Percentiles rank a stretch among this genome's conserved stretches.
phyloP scores from a whole-genome alignment of 2,113 vertebrate species.

The Atlantisia rogersi region DNA sequence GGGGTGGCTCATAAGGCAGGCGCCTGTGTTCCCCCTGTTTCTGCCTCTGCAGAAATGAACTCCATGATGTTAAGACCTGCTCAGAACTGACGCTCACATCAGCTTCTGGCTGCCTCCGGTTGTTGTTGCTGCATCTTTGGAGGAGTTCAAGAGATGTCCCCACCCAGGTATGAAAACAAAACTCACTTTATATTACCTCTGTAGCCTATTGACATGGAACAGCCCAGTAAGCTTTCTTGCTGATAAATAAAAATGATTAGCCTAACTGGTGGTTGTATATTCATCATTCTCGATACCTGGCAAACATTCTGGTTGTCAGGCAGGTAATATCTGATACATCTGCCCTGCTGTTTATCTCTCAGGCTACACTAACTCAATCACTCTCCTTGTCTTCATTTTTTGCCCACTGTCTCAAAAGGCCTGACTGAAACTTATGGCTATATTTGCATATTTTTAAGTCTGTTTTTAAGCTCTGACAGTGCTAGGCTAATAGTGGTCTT shows the following conservation, averaged over 20 bases:
- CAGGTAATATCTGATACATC: conserved; percentile 60
- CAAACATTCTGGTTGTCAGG: conserved; percentile 39
- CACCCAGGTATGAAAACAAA: conserved; percentile 7
- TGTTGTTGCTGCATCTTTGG: background rate
- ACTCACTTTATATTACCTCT: background rate
- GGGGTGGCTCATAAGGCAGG: background rate
- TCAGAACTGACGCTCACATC: background rate
- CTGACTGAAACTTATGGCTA: background rate
- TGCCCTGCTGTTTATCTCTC: conserved; percentile 65
- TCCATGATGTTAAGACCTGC: background rate
- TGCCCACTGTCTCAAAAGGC: background rate
- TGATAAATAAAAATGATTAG: conserved; percentile 1
- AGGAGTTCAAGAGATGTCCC: background rate
- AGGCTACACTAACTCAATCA: background rate
- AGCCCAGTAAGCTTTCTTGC: background rate
- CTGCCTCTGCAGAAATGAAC: background rate
- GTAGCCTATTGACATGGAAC: background rate
- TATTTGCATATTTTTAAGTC: background rate
- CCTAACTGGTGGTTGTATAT: conserved; percentile 27
- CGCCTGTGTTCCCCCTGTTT: background rate
- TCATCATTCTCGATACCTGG: conserved; percentile 19
- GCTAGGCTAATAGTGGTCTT: background rate
- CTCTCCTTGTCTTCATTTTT: background rate
- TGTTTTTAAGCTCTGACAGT: background rate
- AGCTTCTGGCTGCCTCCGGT: background rate